These are phyloP conservation scores for Pimpla rufipes DNA, from an alignment of 2,888 invertebrate genomes.

Conservation along the genomic window DNA sequence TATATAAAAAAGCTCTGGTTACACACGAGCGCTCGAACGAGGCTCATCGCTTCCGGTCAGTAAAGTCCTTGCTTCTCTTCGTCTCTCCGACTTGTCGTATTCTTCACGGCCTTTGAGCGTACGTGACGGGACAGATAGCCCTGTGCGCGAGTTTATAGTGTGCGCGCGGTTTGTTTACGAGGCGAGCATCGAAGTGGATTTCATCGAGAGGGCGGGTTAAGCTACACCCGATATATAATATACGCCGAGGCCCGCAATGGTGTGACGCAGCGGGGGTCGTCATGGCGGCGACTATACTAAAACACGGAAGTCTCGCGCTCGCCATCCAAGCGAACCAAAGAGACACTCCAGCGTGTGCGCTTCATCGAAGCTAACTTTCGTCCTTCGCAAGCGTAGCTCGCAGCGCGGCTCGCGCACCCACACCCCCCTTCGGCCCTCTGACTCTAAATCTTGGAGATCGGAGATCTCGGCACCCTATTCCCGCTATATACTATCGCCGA, in stretches of 20 bases:
- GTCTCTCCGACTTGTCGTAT: constrained; percentile 53
- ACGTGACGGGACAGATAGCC: constrained; percentile 60
- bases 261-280: neutral
- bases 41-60: constrained; percentile 66
- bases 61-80: constrained; percentile 55
- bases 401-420: too few species aligned
- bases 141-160: too few species aligned
- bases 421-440: constrained; percentile 3
- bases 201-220: constrained; percentile 62
- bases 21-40: constrained; percentile 49
- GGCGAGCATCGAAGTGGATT: constrained; percentile 77
- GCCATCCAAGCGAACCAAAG: constrained; percentile 24
- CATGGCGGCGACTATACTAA: constrained; percentile 7
- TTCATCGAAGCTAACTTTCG: constrained; percentile 75
- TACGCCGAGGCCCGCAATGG: constrained; percentile 12
- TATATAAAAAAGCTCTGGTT: constrained; percentile 29
- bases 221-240: constrained; percentile 56
- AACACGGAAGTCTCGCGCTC: constrained; percentile 1
- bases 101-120: constrained; percentile 58
- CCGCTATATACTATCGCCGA: neutral
- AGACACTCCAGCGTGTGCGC: constrained; percentile 43
- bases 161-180: constrained; percentile 79
- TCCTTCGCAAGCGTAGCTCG: constrained; percentile 62
- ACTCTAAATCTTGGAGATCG: constrained; percentile 54
- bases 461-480: constrained; percentile 33